A percentile compares a stretch with the other conserved stretches of the same genome.
Evolutionary conservation across 1,140 invertebrate species (phyloP).

Genomic region (Temnothorax longispinosus): DNA sequence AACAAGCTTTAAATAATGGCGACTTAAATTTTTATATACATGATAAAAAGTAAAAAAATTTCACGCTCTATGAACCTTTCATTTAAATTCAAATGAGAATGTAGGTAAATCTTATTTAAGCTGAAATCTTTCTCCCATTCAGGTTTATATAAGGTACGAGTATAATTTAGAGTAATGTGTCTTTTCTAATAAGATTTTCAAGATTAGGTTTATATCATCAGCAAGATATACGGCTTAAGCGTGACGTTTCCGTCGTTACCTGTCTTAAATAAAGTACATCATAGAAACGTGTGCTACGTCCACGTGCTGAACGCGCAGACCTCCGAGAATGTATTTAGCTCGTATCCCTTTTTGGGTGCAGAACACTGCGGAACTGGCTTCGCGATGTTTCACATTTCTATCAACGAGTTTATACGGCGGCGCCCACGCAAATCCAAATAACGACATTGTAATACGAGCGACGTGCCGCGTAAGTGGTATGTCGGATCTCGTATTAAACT

Average conservation of each 20-base stretch:
- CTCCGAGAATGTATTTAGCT: slow-evolving; percentile 19
- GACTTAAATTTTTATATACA: not conserved
- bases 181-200: slow-evolving; percentile 46
- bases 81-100: not conserved
- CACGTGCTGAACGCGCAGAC: not conserved
- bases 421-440: slow-evolving; percentile 46
- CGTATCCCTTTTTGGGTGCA: slow-evolving; percentile 28
- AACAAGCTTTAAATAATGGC: not conserved
- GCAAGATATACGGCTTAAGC: slow-evolving; percentile 17
- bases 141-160: not conserved
- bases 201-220: slow-evolving; percentile 37
- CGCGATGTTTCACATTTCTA: slow-evolving; percentile 50
- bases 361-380: slow-evolving; percentile 26
- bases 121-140: not conserved
- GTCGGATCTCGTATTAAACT: slow-evolving; percentile 31
- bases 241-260: slow-evolving; percentile 25
- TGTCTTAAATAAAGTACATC: slow-evolving; percentile 27
- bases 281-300: not conserved
- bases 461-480: slow-evolving; percentile 29
- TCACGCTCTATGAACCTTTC: not conserved
- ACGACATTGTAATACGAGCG: slow-evolving; percentile 52
- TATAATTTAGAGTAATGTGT: slow-evolving; percentile 35
- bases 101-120: slow-evolving; percentile 4
- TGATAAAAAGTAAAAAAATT: not conserved
- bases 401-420: slow-evolving; percentile 16